Conservation (phyloP, 92 coral and sea anemone species). For the Scolanthus callimorphus region DNA sequence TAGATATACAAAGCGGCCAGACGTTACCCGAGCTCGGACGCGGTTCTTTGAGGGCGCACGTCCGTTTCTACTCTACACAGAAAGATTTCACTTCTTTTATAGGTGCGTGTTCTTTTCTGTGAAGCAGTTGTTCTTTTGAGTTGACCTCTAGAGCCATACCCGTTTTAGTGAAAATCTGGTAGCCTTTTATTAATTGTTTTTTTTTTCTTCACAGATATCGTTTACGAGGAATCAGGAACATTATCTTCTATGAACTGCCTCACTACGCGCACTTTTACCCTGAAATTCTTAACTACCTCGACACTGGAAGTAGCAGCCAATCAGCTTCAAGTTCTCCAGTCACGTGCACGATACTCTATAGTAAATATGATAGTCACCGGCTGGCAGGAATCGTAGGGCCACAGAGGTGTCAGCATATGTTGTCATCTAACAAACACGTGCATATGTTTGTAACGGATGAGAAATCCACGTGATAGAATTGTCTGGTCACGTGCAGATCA, state of each 20-base stretch:
- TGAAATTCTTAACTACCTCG: conserved; percentile 82
- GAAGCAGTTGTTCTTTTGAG: background rate
- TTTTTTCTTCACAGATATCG: conserved; percentile 54
- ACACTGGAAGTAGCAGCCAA: conserved; percentile 35
- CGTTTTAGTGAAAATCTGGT: too few relatives aligned
- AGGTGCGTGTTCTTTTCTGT: conserved; percentile 38
- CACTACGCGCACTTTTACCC: conserved; percentile 87
- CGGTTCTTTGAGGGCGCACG: conserved; percentile 66
- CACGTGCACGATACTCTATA: conserved; percentile 73
- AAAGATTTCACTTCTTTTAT: conserved; percentile 90
- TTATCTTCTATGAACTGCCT: conserved; percentile 90
- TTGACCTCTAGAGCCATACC: too few relatives aligned
- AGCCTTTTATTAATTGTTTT: too few relatives aligned
- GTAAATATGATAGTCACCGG: conserved; percentile 64
- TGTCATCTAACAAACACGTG: conserved; percentile 74
- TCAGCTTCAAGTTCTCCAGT: conserved; percentile 44
- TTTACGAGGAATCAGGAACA: conserved; percentile 88
- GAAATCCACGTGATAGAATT: conserved; percentile 21
- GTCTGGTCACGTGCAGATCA: too few relatives aligned
- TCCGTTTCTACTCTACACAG: conserved; percentile 83
- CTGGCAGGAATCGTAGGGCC: conserved; percentile 79
- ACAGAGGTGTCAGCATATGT: conserved; percentile 75
- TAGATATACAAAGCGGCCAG: conserved; percentile 75
- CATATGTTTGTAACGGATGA: conserved; percentile 89
- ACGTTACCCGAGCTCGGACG: conserved; percentile 79